Evolutionary conservation across 2,113 vertebrate species (phyloP), one percentile per base, ranked within the genome.

Genomic region (Mola mola): DNA sequence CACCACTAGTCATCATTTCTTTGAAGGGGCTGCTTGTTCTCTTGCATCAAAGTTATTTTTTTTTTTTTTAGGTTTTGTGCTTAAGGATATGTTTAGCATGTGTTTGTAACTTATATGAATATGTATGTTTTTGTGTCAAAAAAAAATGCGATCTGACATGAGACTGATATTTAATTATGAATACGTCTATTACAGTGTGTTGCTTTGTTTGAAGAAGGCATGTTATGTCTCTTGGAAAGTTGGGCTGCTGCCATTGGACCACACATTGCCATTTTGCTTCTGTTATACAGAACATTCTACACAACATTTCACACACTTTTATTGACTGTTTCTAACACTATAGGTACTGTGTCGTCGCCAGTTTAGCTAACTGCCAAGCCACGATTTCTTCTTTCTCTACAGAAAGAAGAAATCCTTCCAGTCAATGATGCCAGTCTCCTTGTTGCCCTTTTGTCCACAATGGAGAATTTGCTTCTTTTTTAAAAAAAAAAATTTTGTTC

Each of bases 221-320:
- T 68, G 67, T 78, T 79, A 73, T 76, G 72, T 84, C 69, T 73
- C 82, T 81, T 49, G 43, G 59, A 33, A 51, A 74, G 40, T 63
- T 86, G 56, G 75, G 77, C 81, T 53, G 1, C 38, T 83, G 79
- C 83, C 72, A 82, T 70, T 72, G 49, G 60, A 75, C 66, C 76
- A 78, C 78, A 79, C 74, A 62, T 73, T 74, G 79, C 51, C 66
- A 70, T 84, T 86, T 75, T 70, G 66, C 70, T 83, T 76, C 49
- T 63, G 75, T 77, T 66, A 75, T 55, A 60, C 65, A 48, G 64
- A 84, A 67, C 60, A 33, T 58, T 82, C 60, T 78, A 59, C 47
- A 53, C 66, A 85, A 70, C 56, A 62, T 70, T 75, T 75, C 64
- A 46, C 78, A 75, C 74, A 77, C 72, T 48, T 63, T 70, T 82